A percentile compares a stretch with the other conserved stretches of the same genome.
phyloP scores from a whole-genome alignment of 2,797 vertebrate species.

The Silurus aristotelis region DNA sequence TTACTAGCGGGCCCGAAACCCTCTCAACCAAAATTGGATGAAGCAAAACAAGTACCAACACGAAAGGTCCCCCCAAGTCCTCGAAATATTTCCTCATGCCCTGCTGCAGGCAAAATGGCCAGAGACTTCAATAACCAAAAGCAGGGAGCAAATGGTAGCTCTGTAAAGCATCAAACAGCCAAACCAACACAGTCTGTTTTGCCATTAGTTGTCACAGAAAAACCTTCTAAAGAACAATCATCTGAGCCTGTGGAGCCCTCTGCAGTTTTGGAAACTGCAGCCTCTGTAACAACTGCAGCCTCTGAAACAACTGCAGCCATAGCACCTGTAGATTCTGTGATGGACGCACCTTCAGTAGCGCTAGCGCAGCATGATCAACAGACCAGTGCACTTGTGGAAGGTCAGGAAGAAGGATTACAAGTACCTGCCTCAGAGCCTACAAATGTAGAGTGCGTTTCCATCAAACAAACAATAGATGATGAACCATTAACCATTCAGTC shows the following conservation, averaged over 20 bases:
- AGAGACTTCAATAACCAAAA: conserved; percentile 60
- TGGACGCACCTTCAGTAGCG: conserved; percentile 35
- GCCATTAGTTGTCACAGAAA: conserved; percentile 55
- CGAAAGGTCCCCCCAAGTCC: conserved; percentile 59
- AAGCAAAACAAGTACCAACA: conserved; percentile 52
- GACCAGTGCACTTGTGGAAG: conserved; percentile 3
- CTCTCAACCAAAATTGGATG: conserved; percentile 58
- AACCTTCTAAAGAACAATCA: neutral
- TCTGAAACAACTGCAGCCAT: conserved; percentile 24
- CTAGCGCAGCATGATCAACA: neutral
- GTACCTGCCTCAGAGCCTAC: conserved; percentile 31
- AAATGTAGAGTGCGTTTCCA: conserved; percentile 57
- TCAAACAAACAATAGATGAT: conserved; percentile 21
- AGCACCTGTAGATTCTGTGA: conserved; percentile 42
- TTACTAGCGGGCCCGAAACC: conserved; percentile 53
- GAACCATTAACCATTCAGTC: conserved; percentile 19
- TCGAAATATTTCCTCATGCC: conserved; percentile 46
- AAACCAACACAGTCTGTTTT: conserved; percentile 70
- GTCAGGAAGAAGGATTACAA: conserved; percentile 42
- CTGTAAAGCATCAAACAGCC: conserved; percentile 51
- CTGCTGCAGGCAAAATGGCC: conserved; percentile 51
- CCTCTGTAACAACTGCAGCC: conserved; percentile 3
- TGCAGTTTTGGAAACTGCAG: neutral
- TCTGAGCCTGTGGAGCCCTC: conserved; percentile 20
- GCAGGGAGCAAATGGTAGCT: conserved; percentile 41